Percentiles rank a stretch among this genome's conserved stretches.
Conservation (phyloP, 2,797 vertebrate genomes). For the Protonibea diacanthus region DNA sequence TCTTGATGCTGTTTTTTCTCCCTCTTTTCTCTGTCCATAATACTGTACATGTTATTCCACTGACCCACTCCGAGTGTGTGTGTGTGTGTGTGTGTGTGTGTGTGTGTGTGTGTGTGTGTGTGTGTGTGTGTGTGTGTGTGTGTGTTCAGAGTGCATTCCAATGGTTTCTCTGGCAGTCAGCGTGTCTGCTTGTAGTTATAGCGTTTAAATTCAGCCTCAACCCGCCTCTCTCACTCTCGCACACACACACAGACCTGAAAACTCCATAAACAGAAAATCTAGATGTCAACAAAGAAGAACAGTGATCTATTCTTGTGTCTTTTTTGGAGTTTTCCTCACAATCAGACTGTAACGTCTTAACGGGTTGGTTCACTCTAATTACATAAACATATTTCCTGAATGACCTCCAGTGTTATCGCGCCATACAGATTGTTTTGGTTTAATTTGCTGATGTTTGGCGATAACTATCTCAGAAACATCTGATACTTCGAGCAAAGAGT, state of each 20-base stretch:
- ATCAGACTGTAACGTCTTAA: background rate
- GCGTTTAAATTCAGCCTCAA: conserved; percentile 37
- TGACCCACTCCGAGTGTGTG: conserved; percentile 28
- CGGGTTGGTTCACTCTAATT: background rate
- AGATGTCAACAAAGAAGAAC: conserved; percentile 26
- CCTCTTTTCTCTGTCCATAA: conserved; percentile 17
- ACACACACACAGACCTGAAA: background rate
- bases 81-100: conserved; percentile 50
- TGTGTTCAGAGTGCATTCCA: conserved; percentile 72
- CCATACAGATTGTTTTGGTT: background rate
- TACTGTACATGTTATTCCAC: conserved; percentile 42
- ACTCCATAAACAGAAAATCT: conserved; percentile 12
- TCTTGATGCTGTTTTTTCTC: conserved; percentile 11
- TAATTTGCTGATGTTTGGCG: background rate
- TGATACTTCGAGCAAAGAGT: background rate
- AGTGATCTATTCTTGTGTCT: background rate
- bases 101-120: conserved; percentile 45
- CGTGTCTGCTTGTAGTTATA: conserved; percentile 63
- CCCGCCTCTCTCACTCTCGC: conserved; percentile 10
- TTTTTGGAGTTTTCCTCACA: background rate
- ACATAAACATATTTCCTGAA: background rate
- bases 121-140: conserved; percentile 39
- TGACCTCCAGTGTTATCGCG: background rate
- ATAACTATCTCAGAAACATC: background rate
- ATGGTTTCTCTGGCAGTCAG: conserved; percentile 75